Percentiles rank a stretch among this genome's conserved stretches.
These are phyloP conservation scores for Leptarthrus brevirostris DNA, from an alignment of 2,888 invertebrate genomes.

Conservation along the genomic window DNA sequence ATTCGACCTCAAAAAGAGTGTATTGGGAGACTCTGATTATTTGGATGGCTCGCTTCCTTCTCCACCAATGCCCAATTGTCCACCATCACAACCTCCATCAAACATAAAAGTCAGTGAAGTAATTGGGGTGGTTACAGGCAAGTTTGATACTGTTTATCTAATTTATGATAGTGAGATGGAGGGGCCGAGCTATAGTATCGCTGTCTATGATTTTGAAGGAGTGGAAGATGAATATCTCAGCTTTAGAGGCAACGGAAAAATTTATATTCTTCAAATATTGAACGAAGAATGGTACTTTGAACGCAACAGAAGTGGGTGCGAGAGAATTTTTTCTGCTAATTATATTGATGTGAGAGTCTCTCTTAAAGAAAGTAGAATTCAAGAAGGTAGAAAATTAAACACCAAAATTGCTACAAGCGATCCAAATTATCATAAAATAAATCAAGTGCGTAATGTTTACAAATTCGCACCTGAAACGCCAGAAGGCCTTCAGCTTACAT, in stretches of 20 bases:
- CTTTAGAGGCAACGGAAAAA: slow-evolving; percentile 80
- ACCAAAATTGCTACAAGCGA: too few species aligned
- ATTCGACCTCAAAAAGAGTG: too few species aligned
- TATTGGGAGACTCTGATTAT: too few species aligned
- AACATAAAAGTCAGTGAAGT: slow-evolving; percentile 64
- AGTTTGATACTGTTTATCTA: slow-evolving; percentile 61
- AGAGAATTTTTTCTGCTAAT: slow-evolving; percentile 85
- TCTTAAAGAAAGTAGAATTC: slow-evolving; percentile 64
- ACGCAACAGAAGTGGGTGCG: slow-evolving; percentile 72
- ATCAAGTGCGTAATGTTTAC: slow-evolving; percentile 74
- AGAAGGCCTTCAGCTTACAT: slow-evolving; percentile 72
- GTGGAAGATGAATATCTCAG: slow-evolving; percentile 81
- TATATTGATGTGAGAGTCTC: slow-evolving; percentile 83
- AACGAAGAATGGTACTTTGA: slow-evolving; percentile 87
- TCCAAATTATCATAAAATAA: slow-evolving; percentile 31
- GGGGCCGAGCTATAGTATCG: slow-evolving; percentile 77
- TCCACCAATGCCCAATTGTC: slow-evolving; percentile 83
- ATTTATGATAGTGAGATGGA: slow-evolving; percentile 60
- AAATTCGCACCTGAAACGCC: slow-evolving; percentile 75
- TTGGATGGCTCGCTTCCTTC: slow-evolving; percentile 68
- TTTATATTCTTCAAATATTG: slow-evolving; percentile 76
- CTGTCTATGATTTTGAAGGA: slow-evolving; percentile 81
- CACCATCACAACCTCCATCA: slow-evolving; percentile 80
- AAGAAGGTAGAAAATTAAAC: background rate
- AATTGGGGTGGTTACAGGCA: slow-evolving; percentile 64